Evolutionary conservation across 2,888 invertebrate species (phyloP).

Genomic region (Dexiosoma caninum): DNA sequence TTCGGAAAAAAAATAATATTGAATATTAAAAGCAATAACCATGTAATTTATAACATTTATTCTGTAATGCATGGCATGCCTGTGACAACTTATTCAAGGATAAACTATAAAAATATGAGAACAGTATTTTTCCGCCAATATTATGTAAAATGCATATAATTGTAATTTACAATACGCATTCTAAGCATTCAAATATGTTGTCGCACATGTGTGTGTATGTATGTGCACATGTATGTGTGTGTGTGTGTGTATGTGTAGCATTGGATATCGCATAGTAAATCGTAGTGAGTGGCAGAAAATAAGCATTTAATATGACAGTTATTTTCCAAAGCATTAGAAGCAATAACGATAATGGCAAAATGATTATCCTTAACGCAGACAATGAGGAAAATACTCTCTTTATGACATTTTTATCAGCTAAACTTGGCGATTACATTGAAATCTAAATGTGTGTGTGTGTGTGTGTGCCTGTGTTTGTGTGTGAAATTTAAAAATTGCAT

Average conservation of each 20-base stretch:
- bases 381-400: conserved; percentile 13
- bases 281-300: conserved; percentile 36
- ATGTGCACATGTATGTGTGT: not conserved
- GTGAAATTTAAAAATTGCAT: not conserved
- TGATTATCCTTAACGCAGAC: conserved; percentile 57
- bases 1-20: not conserved
- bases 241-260: too few relatives aligned
- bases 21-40: not conserved
- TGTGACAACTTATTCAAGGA: conserved; percentile 24
- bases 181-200: not conserved
- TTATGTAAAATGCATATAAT: conserved; percentile 10
- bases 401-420: conserved; percentile 26
- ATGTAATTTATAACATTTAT: not conserved
- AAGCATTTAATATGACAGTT: conserved; percentile 53
- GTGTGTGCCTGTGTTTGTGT: not conserved
- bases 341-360: conserved; percentile 58
- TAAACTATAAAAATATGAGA: conserved; percentile 11
- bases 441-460: not conserved
- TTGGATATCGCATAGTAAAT: not conserved
- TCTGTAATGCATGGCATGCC: not conserved
- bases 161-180: conserved; percentile 13
- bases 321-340: conserved; percentile 59
- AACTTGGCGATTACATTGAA: conserved; percentile 29
- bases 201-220: not conserved
- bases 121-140: conserved; percentile 2